Conservation (phyloP, 2,797 vertebrate species). For the Morus bassanus region DNA sequence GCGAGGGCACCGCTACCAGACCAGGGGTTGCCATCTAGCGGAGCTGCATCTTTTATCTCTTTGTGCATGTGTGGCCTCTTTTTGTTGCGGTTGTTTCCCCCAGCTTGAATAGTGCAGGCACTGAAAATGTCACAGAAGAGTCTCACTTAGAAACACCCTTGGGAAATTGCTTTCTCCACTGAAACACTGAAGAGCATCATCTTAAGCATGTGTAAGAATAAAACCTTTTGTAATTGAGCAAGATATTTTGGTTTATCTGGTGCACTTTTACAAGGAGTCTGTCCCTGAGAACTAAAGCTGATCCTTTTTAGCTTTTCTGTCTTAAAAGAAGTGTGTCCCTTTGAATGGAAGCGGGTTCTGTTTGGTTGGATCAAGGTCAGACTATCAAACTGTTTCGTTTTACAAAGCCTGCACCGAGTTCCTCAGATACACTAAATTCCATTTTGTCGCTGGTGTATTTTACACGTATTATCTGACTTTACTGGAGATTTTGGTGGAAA, state of each 20-base stretch:
- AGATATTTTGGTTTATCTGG: not conserved
- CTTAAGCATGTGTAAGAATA: not conserved
- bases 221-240: not conserved
- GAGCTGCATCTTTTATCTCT: not conserved
- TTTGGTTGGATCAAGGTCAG: not conserved
- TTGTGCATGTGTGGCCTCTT: slow-evolving; percentile 25
- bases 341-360: not conserved
- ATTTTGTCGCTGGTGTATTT: not conserved
- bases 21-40: not conserved
- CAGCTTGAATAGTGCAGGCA: not conserved
- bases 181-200: not conserved
- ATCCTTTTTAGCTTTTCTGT: not conserved
- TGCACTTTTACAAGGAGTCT: not conserved
- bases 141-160: not conserved
- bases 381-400: not conserved
- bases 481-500: not conserved
- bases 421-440: not conserved
- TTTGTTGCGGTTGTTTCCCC: not conserved
- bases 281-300: not conserved
- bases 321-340: not conserved
- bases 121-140: not conserved
- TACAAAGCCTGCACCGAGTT: not conserved
- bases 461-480: not conserved
- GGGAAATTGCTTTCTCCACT: not conserved
- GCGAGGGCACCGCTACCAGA: not conserved